phyloP scores from a whole-genome alignment of 2,888 invertebrate species.

The Phasia obesa region DNA sequence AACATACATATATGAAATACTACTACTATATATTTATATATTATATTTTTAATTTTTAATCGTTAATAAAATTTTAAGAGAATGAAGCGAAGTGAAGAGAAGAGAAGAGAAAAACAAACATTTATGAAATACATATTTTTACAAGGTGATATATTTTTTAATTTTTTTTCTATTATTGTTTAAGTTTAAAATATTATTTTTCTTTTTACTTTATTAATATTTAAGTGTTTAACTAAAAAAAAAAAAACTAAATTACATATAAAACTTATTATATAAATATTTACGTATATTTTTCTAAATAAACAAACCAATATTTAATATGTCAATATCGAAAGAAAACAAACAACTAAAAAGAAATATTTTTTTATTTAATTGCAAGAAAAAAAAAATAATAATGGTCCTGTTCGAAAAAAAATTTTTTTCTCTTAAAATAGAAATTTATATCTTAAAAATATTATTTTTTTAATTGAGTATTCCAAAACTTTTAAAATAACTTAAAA shows the following conservation, averaged over 20 bases:
- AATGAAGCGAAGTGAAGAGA: constrained; percentile 40
- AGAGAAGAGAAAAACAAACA: constrained; percentile 43
- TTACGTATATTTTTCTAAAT: constrained; percentile 51
- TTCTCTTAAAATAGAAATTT: not conserved
- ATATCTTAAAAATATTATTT: no score
- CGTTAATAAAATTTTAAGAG: constrained; percentile 29
- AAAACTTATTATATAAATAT: constrained; percentile 39
- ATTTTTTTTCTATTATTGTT: constrained; percentile 48
- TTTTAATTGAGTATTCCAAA: no score
- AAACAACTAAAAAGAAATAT: constrained; percentile 10
- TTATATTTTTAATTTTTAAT: constrained; percentile 7
- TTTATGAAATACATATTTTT: constrained; percentile 63
- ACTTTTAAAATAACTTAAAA: no score
- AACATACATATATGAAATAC: constrained; percentile 49
- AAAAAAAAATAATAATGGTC: no score
- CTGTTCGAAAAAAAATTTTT: not conserved
- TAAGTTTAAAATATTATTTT: constrained; percentile 40
- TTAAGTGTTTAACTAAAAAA: constrained; percentile 28
- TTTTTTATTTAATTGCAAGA: constrained; percentile 51
- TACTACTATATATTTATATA: not conserved
- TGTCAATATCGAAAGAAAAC: constrained; percentile 51
- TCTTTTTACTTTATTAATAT: constrained; percentile 32
- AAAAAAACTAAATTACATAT: constrained; percentile 46
- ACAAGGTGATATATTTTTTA: constrained; percentile 70
- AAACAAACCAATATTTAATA: constrained; percentile 61